Percentiles rank a stretch among this genome's conserved stretches.
Evolutionary conservation across 2,113 vertebrate species (phyloP).

Genomic region (Rhinogobius similis): DNA sequence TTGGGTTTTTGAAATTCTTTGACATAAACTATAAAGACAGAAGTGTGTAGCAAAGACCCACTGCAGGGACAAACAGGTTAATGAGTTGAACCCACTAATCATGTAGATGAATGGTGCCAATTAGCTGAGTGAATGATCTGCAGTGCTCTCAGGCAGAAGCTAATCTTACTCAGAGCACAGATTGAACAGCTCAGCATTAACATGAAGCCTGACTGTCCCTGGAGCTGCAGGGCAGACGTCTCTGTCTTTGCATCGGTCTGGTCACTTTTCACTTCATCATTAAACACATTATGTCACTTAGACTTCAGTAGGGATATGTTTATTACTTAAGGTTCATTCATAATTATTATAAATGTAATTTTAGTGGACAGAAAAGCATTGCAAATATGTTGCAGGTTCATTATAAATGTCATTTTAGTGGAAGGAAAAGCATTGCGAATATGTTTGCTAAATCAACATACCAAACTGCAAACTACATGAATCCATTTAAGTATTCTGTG

Average conservation of each 20-base stretch:
- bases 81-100: conserved; percentile 53
- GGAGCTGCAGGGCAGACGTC: conserved; percentile 9
- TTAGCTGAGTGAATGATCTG: conserved; percentile 62
- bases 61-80: conserved; percentile 40
- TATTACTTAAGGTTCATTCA: too few species aligned
- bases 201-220: conserved; percentile 34
- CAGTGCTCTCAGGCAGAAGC: conserved; percentile 35
- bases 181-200: conserved; percentile 60
- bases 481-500: too few species aligned
- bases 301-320: too few species aligned
- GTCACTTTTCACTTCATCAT: conserved; percentile 19
- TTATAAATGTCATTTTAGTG: too few species aligned
- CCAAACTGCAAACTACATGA: too few species aligned
- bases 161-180: conserved; percentile 46
- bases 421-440: too few species aligned
- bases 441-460: too few species aligned
- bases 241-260: conserved; percentile 26
- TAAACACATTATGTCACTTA: too few species aligned
- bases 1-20: too few species aligned
- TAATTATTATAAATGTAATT: too few species aligned
- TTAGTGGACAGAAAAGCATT: too few species aligned
- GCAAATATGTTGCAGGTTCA: too few species aligned
- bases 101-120: conserved; percentile 56
- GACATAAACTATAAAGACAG: conserved; percentile 1
- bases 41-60: conserved; percentile 27